Base-by-base conservation (phyloP, 1,140 invertebrate genomes). In the Leptinotarsa undecemlineata region DNA sequence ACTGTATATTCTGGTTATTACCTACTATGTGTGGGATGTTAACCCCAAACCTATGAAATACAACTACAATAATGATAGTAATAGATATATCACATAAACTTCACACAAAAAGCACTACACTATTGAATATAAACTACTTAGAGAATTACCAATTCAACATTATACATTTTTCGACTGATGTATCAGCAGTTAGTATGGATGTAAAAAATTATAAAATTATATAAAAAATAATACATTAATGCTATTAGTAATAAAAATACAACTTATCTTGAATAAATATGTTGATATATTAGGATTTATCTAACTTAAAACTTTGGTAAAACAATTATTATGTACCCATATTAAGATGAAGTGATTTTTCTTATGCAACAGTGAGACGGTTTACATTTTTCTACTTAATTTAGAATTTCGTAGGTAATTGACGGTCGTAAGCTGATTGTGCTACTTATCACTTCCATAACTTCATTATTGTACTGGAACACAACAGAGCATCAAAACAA, bases 71-170 rank as follows among this genome's bases (percentile, higher is more conserved):
- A 78, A 81, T 81, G 78, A 81, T 83, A 82, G 77, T 82, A 82
- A 81, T 82, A 81, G 77, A 82, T 83, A 84, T 85, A 86, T 86
- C 85, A 86, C 85, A 86, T 84, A 83, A 85, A 85, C 82, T 80
- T 84, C 84, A 86, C 84, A 86, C 83, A 80, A 84, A 86, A 86
- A 86, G 85, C 85, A 85, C 83, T 85, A 85, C 82, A 82, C 83
- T 82, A 82, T 81, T 20, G 74, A 77, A 76, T 80, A 78, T 78
- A 80, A 81, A 72, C 77, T 80, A 78, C 75, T 74, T 80, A 81
- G 78, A 80, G 77, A 81, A 81, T 77, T 81, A 78, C 70, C 74
- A 77, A 70, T 73, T 73, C 57, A 73, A 73, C 72, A 73, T 73
- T 73, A 73, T 73, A 73, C 72, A 73, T 67, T 68, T 72, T 72